Percentiles rank a stretch among this genome's conserved stretches.
Evolutionary conservation across 2,888 invertebrate genomes (phyloP).

Genomic region (Drosophila neotestacea): DNA sequence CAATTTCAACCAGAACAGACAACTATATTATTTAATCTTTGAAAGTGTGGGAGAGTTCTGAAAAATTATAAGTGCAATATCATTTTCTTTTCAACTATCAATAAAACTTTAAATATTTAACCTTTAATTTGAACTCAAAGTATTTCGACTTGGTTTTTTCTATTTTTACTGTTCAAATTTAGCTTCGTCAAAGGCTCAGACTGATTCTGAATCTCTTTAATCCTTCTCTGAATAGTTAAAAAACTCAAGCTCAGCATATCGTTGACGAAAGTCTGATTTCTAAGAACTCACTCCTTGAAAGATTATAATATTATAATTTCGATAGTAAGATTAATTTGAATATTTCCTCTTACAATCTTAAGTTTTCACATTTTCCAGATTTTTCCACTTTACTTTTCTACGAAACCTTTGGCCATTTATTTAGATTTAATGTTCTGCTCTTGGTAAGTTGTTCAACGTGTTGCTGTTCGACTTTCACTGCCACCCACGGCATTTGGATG

Average conservation of each 20-base stretch:
- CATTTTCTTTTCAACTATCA: not conserved
- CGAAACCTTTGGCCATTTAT: not conserved
- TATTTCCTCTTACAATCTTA: not conserved
- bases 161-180: too few relatives aligned
- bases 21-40: not conserved
- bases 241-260: too few relatives aligned
- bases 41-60: not conserved
- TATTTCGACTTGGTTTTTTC: too few relatives aligned
- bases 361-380: not conserved
- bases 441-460: not conserved
- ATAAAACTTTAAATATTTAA: too few relatives aligned
- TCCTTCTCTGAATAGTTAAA: too few relatives aligned
- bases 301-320: not conserved
- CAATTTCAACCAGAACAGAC: conserved; percentile 15
- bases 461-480: conserved; percentile 65
- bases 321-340: too few relatives aligned
- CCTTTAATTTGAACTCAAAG: too few relatives aligned
- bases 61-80: not conserved
- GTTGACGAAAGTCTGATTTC: too few relatives aligned
- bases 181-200: too few relatives aligned
- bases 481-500: conserved; percentile 73
- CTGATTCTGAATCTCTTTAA: too few relatives aligned
- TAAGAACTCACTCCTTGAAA: too few relatives aligned
- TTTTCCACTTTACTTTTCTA: not conserved
- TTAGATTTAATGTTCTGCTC: conserved; percentile 14